A percentile compares a stretch with the other conserved stretches of the same genome.
These are phyloP conservation scores for Eulemur coronatus DNA, from an alignment of 2,797 vertebrate species.

Conservation along the genomic window DNA sequence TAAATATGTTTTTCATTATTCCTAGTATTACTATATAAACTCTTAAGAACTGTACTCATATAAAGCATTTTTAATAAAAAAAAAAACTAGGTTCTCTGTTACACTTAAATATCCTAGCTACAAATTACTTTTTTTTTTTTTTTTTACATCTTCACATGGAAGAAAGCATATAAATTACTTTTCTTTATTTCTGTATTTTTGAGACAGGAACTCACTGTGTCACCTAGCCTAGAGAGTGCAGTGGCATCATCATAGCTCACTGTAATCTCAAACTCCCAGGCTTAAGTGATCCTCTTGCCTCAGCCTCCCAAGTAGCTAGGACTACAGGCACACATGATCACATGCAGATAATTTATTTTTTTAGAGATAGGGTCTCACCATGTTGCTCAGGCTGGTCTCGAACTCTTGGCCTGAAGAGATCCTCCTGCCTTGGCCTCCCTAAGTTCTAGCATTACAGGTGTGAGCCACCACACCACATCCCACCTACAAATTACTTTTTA, in stretches of 20 bases:
- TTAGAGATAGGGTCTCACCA: background rate
- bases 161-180: background rate
- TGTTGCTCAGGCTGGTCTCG: background rate
- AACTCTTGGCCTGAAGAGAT: background rate
- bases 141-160: background rate
- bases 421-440: background rate
- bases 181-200: background rate
- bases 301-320: background rate
- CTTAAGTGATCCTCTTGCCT: background rate
- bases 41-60: background rate
- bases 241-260: background rate
- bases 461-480: background rate
- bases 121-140: background rate
- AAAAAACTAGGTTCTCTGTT: background rate
- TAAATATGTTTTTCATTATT: background rate
- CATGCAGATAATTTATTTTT: background rate
- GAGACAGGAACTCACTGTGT: background rate
- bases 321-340: background rate
- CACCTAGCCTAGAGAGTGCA: background rate
- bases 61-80: slow-evolving; percentile 12
- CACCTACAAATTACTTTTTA: slow-evolving; percentile 34
- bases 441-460: background rate
- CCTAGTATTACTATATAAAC: background rate
- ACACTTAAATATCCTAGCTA: background rate
- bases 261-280: background rate